phyloP scores from a whole-genome alignment of 64 coral and sea anemone genomes.

The Astreopora myriophthalma region DNA sequence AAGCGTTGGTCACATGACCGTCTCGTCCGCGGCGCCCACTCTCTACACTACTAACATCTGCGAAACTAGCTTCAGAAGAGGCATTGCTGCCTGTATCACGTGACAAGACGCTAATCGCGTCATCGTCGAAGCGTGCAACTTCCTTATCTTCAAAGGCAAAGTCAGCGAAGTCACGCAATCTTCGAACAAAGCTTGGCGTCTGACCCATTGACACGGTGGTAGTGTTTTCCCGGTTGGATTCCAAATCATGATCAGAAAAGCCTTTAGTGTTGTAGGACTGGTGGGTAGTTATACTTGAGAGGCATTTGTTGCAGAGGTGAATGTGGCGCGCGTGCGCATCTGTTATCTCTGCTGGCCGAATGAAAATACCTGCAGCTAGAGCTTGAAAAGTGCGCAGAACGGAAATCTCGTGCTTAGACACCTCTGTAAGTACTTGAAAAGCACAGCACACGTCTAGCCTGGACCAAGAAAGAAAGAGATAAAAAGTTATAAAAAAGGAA shows the following conservation, averaged over 20 bases:
- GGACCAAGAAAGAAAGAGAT: neutral
- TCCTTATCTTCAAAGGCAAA: conserved; percentile 21
- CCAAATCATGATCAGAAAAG: neutral
- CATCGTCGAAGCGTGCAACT: conserved; percentile 2
- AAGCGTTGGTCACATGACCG: conserved; percentile 9
- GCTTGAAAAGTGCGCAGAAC: conserved; percentile 85
- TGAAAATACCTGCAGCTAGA: conserved; percentile 75
- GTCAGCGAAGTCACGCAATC: conserved; percentile 77
- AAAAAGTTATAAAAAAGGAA: neutral
- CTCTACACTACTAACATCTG: conserved; percentile 86
- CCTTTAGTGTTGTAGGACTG: neutral
- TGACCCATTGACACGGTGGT: neutral
- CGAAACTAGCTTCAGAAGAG: conserved; percentile 90
- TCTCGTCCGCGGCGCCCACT: conserved; percentile 52
- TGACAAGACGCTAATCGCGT: conserved; percentile 37
- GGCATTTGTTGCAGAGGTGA: conserved; percentile 76
- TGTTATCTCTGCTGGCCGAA: conserved; percentile 67
- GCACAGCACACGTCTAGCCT: conserved; percentile 84
- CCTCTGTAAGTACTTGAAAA: conserved; percentile 81
- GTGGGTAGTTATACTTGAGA: conserved; percentile 54
- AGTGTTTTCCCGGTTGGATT: neutral
- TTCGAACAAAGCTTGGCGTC: conserved; percentile 84
- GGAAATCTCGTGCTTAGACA: conserved; percentile 51
- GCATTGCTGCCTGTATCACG: conserved; percentile 65
- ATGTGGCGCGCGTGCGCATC: conserved; percentile 86